Percentiles rank a stretch among this genome's conserved stretches.
Conservation (phyloP, 1,140 invertebrate genomes). For the Penaeus vannamei region DNA sequence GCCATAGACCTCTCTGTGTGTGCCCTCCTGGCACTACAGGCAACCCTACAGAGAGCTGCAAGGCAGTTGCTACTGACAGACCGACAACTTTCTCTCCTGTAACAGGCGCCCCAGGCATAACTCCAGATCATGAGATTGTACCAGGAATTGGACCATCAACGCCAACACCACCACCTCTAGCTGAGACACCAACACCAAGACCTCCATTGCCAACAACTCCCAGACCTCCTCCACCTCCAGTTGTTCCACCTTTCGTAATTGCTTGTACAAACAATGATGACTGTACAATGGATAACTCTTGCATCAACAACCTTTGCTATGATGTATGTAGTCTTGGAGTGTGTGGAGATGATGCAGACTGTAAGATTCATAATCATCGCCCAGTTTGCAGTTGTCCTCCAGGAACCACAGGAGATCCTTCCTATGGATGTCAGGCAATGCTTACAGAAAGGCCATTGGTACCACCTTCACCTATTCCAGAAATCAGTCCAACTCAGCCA, state of each 20-base stretch:
- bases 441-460: neutral
- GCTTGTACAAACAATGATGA: constrained; percentile 74
- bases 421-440: constrained; percentile 68
- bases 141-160: constrained; percentile 22
- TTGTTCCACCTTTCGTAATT: constrained; percentile 51
- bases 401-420: constrained; percentile 79
- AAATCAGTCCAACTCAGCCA: constrained; percentile 16
- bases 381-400: constrained; percentile 80
- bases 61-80: constrained; percentile 75
- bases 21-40: constrained; percentile 88
- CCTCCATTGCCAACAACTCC: constrained; percentile 17
- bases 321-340: constrained; percentile 75
- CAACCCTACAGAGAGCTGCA: constrained; percentile 85
- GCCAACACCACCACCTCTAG: constrained; percentile 36
- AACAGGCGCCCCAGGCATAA: neutral
- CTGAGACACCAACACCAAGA: constrained; percentile 31
- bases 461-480: constrained; percentile 28
- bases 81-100: constrained; percentile 36
- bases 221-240: constrained; percentile 25
- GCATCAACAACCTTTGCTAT: constrained; percentile 75
- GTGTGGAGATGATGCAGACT: constrained; percentile 71
- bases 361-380: constrained; percentile 79
- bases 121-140: constrained; percentile 23
- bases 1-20: constrained; percentile 86
- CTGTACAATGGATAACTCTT: constrained; percentile 78